A percentile compares a stretch with the other conserved stretches of the same genome.
Conservation (phyloP, 1,140 invertebrate genomes). For the Heliconius melpomene region DNA sequence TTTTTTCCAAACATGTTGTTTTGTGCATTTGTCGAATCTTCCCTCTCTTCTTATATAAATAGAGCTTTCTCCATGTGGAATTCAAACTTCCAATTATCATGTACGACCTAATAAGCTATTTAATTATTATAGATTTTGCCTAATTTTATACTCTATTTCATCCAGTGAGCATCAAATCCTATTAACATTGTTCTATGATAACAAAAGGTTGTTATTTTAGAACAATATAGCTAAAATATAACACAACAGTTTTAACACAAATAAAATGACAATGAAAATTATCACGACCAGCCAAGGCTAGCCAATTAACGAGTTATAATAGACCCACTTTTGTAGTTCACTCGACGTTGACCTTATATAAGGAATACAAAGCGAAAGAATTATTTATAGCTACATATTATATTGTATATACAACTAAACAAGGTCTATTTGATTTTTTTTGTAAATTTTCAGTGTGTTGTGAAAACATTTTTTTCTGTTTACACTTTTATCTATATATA, state of each 20-base stretch:
- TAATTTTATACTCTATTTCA: not conserved
- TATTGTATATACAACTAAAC: not conserved
- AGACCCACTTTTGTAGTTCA: constrained; percentile 14
- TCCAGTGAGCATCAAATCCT: not conserved
- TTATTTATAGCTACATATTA: not conserved
- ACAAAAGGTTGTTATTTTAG: not conserved
- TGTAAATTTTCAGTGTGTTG: too few species aligned
- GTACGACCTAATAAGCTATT: too few species aligned
- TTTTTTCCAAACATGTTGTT: too few species aligned
- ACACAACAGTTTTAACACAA: not conserved
- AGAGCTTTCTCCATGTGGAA: too few species aligned
- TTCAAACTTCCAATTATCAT: too few species aligned
- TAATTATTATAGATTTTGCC: not conserved
- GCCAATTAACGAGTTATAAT: constrained; percentile 8
- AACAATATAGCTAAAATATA: constrained; percentile 7
- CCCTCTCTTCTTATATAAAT: too few species aligned
- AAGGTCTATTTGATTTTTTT: not conserved
- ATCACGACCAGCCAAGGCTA: constrained; percentile 8
- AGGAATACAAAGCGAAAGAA: not conserved
- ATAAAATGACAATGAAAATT: constrained; percentile 14
- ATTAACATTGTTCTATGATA: too few species aligned
- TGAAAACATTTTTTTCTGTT: too few species aligned
- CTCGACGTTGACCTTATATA: constrained; percentile 2
- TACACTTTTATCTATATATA: too few species aligned
- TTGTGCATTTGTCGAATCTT: too few species aligned